Percentiles rank a stretch among this genome's conserved stretches.
Evolutionary conservation across 2,888 invertebrate genomes (phyloP).

Genomic region (Palloptera scutellata): DNA sequence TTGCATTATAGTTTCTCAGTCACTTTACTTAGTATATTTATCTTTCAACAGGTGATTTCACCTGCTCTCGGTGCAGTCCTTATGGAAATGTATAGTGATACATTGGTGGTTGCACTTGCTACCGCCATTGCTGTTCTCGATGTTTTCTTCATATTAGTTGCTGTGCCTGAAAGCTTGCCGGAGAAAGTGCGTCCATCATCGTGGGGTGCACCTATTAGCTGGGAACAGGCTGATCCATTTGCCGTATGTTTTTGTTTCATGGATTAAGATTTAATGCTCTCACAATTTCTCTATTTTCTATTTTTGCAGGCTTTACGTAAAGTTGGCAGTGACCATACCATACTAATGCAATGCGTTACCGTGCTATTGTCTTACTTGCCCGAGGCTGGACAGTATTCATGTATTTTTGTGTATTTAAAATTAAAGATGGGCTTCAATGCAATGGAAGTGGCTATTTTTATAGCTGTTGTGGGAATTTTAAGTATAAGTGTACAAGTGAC

Average conservation of each 20-base stretch:
- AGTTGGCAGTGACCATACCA: constrained; percentile 94
- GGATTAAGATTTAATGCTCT: no score
- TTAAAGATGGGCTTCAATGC: constrained; percentile 96
- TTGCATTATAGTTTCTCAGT: no score
- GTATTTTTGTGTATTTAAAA: constrained; percentile 98
- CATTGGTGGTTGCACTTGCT: constrained; percentile 91
- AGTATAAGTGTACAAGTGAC: constrained; percentile 95
- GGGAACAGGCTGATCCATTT: constrained; percentile 99
- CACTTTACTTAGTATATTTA: background rate
- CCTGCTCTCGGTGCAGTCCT: constrained; percentile 94
- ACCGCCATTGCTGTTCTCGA: constrained; percentile 95
- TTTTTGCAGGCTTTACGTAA: constrained; percentile 75
- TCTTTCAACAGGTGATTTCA: constrained; percentile 76
- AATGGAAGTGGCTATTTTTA: constrained; percentile 95
- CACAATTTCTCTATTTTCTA: constrained; percentile 31
- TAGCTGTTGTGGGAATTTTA: constrained; percentile 94
- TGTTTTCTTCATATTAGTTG: constrained; percentile 96
- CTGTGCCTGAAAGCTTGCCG: constrained; percentile 97
- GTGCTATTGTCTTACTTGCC: constrained; percentile 98
- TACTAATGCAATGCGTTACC: constrained; percentile 95
- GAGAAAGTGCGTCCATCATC: constrained; percentile 85
- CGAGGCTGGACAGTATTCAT: constrained; percentile 98
- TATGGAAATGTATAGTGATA: constrained; percentile 84
- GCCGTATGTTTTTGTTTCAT: constrained; percentile 67
- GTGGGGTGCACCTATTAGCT: constrained; percentile 89